phyloP scores from a whole-genome alignment of 2,888 invertebrate genomes.

The Aromia moschata region DNA sequence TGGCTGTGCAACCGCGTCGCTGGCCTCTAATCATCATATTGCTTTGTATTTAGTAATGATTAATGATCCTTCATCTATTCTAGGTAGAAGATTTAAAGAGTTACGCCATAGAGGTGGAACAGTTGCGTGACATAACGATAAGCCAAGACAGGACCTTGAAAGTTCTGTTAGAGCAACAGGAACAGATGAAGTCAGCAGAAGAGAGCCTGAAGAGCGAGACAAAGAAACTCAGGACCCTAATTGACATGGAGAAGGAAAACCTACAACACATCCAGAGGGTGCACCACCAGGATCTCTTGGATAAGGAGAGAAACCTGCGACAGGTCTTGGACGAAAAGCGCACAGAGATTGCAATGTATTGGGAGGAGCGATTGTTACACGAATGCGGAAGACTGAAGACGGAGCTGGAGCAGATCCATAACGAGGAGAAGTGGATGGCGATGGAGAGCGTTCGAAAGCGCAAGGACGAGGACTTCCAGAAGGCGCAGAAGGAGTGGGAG shows the following conservation, averaged over 20 bases:
- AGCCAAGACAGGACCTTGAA: conserved; percentile 71
- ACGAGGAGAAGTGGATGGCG: conserved; percentile 69
- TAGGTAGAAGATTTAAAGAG: conserved; percentile 66
- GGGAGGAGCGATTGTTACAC: conserved; percentile 71
- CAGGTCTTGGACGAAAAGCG: conserved; percentile 65
- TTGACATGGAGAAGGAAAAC: conserved; percentile 61
- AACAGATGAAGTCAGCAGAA: conserved; percentile 67
- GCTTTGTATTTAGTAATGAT: too few species aligned
- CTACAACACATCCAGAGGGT: conserved; percentile 58
- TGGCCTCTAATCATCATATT: too few species aligned
- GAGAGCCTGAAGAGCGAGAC: conserved; percentile 67
- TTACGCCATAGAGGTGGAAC: conserved; percentile 67
- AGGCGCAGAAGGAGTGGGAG: conserved; percentile 67
- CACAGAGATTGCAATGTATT: conserved; percentile 68
- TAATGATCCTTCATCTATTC: conserved; percentile 29
- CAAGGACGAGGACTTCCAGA: conserved; percentile 68
- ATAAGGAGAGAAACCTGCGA: conserved; percentile 61
- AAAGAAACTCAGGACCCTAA: conserved; percentile 57
- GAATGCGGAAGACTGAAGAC: conserved; percentile 71
- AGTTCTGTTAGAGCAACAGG: conserved; percentile 67
- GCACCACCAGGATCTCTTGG: conserved; percentile 61
- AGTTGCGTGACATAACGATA: conserved; percentile 67
- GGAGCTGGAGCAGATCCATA: conserved; percentile 70
- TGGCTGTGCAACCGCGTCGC: too few species aligned
- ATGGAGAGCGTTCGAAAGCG: conserved; percentile 67